Evolutionary conservation across 2,888 invertebrate genomes (phyloP), one percentile per base, ranked within the genome.

Genomic region (Andricus quercusramuli): DNA sequence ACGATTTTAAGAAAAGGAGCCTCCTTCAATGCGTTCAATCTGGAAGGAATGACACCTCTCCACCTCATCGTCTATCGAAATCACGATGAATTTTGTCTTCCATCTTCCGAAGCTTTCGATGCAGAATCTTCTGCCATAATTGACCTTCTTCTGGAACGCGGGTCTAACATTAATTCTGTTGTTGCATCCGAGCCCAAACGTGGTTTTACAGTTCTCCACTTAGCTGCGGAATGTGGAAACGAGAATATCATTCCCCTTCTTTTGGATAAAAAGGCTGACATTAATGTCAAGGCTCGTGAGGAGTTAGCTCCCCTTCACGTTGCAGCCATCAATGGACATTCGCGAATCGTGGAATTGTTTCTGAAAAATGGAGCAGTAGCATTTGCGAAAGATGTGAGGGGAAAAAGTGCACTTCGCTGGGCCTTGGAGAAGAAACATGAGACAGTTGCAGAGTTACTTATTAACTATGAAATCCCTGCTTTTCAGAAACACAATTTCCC

Each of bases 191-290:
- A 13, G 11, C 25, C 1, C 13, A 25, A 62, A 25, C 5, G 15
- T 25, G 62, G 62, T 62, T 62, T 15, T 13, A 62, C 62, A 25
- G 62, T 62, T 62, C 47, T 70, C 3, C 29, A 47, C 9, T 20
- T 32, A 74, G 74, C 74, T 56, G 56, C 32, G 0, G 74, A 74
- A 13, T 32, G 32, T 2, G 74, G 74, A 20, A 29, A 74, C n/a
- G 17, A 51, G 11, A 74, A 56, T 20, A 32, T 74, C 5, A 32
- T 74, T 8, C 74, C 51, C 3, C 0, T 74, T 0, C n/a, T 74
- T 13, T 4, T 74, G 3, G n/a, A 74, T 0, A 70, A 70, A 9
- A n/a, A 47, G 4, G 74, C n/a, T 1, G 51, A 56, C 13, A 32
- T 74, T 4, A 74, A 74, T 32, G 20, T 0, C 1, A 56, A 51